Evolutionary conservation across 2,797 vertebrate species (phyloP), one percentile per base, ranked within the genome.

Genomic region (Sebastes cheni): DNA sequence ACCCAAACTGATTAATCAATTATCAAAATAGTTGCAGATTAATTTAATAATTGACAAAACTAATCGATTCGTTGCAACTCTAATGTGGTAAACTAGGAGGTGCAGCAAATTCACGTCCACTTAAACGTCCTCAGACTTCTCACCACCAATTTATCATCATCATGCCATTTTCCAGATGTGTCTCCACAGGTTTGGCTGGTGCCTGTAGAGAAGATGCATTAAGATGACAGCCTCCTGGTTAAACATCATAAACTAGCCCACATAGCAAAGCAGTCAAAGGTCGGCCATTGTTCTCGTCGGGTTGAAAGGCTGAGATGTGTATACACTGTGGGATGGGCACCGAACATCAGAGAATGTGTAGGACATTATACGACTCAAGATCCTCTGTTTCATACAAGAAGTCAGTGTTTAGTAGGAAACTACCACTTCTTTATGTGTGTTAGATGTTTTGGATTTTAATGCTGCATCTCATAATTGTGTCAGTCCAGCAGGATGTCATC

Each of bases 161-260:
- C 50, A 2, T 52, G 12, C 13, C 8, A 6, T 22, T 67, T 42
- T 72, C 14, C 59, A 76, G 70, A 65, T 75, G 36, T 69, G 7
- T 70, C 13, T 27, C 34, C 16, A 39, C 62, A 72, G 52, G 39
- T 69, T 65, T 55, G 18, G 22, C 61, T 29, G 9, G 16, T 42
- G 46, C n/a, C 75, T 82, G 27, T 34, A 1, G 27, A 58, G 42
- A 60, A 54, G 60, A 72, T 75, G 46, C 66, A 65, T 66, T 34
- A 78, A 76, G 69, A 81, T 66, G 79, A 32, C 65, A 27, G 23
- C 30, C 55, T 81, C 61, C 46, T 52, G 8, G 61, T 87, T 78
- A 76, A 83, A 88, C 75, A 75, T 81, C 78, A 70, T 92, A 77
- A 91, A 84, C 79, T 30, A 64, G 54, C 58, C 70, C 59, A n/a